phyloP scores from a whole-genome alignment of 2,113 vertebrate species.

The Porphyrio hochstetteri region DNA sequence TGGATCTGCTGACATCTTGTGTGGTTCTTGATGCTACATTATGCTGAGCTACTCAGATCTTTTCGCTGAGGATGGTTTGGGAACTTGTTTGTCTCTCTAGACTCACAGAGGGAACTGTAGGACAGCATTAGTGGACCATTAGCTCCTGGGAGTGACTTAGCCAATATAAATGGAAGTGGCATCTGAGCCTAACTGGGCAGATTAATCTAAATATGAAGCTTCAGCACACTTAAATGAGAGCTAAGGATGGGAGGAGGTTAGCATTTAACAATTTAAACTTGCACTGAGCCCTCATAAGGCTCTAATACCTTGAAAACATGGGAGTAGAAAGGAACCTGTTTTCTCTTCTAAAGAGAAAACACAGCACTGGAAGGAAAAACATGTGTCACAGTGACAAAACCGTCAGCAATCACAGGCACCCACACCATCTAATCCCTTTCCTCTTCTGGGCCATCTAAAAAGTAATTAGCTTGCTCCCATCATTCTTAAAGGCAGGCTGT shows the following conservation, averaged over 20 bases:
- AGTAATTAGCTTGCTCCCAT: not conserved
- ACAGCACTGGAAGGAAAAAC: not conserved
- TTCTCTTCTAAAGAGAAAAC: not conserved
- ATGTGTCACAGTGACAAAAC: not conserved
- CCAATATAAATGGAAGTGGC: not conserved
- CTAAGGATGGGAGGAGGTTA: not conserved
- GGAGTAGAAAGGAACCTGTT: not conserved
- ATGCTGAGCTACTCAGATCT: not conserved
- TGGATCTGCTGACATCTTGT: not conserved
- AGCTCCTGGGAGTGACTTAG: not conserved
- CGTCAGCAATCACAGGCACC: not conserved
- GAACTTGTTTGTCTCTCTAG: not conserved
- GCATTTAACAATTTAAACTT: not conserved
- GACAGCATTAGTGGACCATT: slow-evolving; percentile 5
- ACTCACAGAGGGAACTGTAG: not conserved
- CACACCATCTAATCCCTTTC: not conserved
- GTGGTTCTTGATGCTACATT: not conserved
- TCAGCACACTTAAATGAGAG: not conserved
- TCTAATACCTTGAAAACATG: not conserved
- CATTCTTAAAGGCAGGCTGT: not conserved
- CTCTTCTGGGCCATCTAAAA: not conserved
- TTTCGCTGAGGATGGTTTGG: not conserved
- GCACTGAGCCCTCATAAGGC: not conserved
- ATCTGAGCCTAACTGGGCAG: not conserved
- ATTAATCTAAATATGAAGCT: not conserved